Evolutionary conservation across 2,797 vertebrate genomes (phyloP).

Genomic region (Muscicapa striata): DNA sequence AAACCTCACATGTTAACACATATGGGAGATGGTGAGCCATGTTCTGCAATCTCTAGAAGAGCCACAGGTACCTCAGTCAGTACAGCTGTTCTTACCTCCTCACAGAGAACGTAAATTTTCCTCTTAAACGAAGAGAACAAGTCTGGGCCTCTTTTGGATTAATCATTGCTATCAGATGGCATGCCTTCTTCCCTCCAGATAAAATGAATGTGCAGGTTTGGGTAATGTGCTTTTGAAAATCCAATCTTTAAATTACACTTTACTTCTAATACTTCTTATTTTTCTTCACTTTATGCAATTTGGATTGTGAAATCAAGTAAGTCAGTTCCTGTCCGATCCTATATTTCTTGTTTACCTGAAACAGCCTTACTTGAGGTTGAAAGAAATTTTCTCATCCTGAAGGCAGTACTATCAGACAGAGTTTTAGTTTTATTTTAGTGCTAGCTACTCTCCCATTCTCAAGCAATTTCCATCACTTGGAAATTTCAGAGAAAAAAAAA

Average conservation of each 20-base stretch:
- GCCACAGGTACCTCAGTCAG: neutral
- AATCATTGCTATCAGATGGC: slow-evolving; percentile 38
- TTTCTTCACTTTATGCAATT: slow-evolving; percentile 9
- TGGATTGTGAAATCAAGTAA: slow-evolving; percentile 11
- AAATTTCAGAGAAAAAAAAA: neutral
- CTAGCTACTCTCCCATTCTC: neutral
- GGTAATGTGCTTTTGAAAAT: slow-evolving; percentile 30
- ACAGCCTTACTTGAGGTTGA: neutral
- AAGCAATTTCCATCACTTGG: neutral
- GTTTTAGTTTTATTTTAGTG: neutral
- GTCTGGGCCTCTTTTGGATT: slow-evolving; percentile 43
- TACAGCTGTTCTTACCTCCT: neutral
- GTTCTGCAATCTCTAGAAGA: neutral
- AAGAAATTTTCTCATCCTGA: neutral
- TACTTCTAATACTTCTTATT: neutral
- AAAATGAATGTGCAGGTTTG: slow-evolving; percentile 14
- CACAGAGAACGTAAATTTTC: neutral
- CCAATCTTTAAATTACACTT: slow-evolving; percentile 44
- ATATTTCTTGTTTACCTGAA: slow-evolving; percentile 1
- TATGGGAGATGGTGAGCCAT: neutral
- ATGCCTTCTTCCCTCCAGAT: slow-evolving; percentile 3
- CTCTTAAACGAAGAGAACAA: slow-evolving; percentile 13
- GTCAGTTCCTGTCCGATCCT: neutral
- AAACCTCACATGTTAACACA: neutral
- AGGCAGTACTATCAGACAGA: neutral